A percentile compares a stretch with the other conserved stretches of the same genome.
Evolutionary conservation across 2,888 invertebrate species (phyloP).

Genomic region (Drosophila anomalata): DNA sequence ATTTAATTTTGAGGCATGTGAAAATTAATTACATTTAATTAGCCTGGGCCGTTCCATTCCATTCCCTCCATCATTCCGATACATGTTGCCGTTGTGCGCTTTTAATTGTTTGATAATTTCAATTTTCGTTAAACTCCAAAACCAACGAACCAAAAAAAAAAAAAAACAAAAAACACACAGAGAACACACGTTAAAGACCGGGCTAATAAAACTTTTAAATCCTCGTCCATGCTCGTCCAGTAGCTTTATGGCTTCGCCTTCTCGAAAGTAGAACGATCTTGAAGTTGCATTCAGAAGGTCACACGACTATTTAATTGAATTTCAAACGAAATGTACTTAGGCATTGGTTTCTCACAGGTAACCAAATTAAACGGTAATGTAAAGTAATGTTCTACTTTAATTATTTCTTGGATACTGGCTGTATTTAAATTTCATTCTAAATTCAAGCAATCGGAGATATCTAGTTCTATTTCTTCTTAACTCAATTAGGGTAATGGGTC

Average conservation of each 20-base stretch:
- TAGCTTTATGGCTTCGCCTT: conserved; percentile 53
- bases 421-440: conserved; percentile 22
- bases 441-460: conserved; percentile 6
- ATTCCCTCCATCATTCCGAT: conserved; percentile 9
- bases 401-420: not conserved
- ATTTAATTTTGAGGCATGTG: conserved; percentile 74
- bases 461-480: conserved; percentile 19
- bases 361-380: conserved; percentile 71
- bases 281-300: conserved; percentile 59
- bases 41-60: conserved; percentile 38
- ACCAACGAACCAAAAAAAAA: not conserved
- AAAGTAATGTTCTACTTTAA: conserved; percentile 48
- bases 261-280: conserved; percentile 39
- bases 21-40: conserved; percentile 81
- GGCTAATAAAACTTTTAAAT: conserved; percentile 43
- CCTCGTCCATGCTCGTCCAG: conserved; percentile 53
- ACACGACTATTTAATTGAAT: conserved; percentile 68
- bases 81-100: conserved; percentile 62
- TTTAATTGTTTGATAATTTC: conserved; percentile 77
- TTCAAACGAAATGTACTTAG: conserved; percentile 78
- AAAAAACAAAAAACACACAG: conserved; percentile 20
- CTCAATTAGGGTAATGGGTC: conserved; percentile 36
- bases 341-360: conserved; percentile 15
- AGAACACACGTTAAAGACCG: conserved; percentile 37
- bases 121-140: conserved; percentile 63